Evolutionary conservation across 2,797 vertebrate genomes (phyloP).

Genomic region (Cygnus olor): DNA sequence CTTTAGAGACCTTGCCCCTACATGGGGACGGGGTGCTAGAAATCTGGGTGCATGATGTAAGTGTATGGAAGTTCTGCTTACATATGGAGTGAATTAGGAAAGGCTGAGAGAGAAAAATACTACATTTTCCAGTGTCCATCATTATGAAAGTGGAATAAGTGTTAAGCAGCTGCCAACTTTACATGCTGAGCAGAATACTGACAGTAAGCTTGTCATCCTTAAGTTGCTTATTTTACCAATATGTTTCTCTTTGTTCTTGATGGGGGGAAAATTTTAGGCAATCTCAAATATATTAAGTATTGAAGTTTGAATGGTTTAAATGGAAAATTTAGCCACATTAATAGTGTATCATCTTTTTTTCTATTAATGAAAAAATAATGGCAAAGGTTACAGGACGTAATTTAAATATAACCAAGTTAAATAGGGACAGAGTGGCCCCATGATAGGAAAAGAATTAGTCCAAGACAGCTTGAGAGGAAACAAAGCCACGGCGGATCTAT

Average conservation of each 20-base stretch:
- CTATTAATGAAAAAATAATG: conserved; percentile 47
- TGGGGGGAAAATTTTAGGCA: conserved; percentile 26
- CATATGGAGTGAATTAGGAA: conserved; percentile 63
- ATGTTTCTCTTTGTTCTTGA: conserved; percentile 25
- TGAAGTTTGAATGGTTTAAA: conserved; percentile 25
- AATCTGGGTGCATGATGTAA: conserved; percentile 53
- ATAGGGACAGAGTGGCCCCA: conserved; percentile 13
- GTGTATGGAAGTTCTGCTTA: neutral
- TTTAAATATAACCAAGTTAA: conserved; percentile 44
- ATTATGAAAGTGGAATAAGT: conserved; percentile 28
- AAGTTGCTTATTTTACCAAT: conserved; percentile 38
- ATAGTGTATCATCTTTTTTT: conserved; percentile 43
- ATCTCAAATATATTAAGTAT: conserved; percentile 37
- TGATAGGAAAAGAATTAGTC: conserved; percentile 30
- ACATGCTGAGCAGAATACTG: conserved; percentile 37
- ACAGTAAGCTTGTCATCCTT: conserved; percentile 39
- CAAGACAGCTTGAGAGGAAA: conserved; percentile 40
- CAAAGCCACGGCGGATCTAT: neutral
- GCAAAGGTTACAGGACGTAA: conserved; percentile 38
- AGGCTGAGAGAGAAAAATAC: conserved; percentile 33
- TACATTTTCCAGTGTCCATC: conserved; percentile 51
- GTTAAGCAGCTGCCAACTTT: conserved; percentile 43
- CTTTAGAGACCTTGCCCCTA: conserved; percentile 17
- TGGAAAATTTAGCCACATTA: conserved; percentile 56
- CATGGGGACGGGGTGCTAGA: neutral